Conservation (phyloP, 92 coral and sea anemone species). For the Umimayanthus chanpuru region DNA sequence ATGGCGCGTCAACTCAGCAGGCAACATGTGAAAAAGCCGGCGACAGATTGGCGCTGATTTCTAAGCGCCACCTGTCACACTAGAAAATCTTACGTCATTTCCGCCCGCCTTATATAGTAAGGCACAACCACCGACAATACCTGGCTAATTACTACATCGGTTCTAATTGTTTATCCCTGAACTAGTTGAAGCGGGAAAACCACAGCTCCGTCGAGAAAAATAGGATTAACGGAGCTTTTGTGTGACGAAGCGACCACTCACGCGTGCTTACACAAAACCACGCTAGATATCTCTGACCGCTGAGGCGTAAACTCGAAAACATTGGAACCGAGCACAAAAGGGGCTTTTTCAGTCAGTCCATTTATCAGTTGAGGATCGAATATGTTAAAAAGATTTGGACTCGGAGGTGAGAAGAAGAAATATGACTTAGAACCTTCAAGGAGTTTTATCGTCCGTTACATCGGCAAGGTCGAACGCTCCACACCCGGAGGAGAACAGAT, state of each 20-base stretch:
- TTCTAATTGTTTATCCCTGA: conserved; percentile 16
- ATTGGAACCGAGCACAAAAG: background rate
- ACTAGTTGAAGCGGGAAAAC: conserved; percentile 14
- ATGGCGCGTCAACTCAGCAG: background rate
- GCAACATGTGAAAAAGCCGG: background rate
- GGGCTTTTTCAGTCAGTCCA: background rate
- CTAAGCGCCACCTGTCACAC: conserved; percentile 5
- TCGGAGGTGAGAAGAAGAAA: conserved; percentile 61
- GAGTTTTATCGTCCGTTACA: conserved; percentile 81
- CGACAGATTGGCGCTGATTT: conserved; percentile 23
- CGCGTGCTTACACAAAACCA: background rate
- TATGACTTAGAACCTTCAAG: conserved; percentile 69
- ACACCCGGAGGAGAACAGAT: conserved; percentile 79
- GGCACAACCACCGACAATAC: background rate
- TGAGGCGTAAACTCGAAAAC: background rate
- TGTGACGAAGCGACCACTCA: background rate
- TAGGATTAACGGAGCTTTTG: background rate
- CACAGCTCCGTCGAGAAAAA: background rate
- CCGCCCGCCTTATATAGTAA: conserved; percentile 32
- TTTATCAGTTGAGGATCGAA: background rate
- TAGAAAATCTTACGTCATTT: background rate
- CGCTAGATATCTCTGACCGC: background rate
- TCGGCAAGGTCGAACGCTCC: conserved; percentile 67
- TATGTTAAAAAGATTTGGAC: conserved; percentile 57
- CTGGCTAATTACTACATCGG: background rate